phyloP scores from a whole-genome alignment of 2,888 invertebrate species.

The Lacanobia wlatinum region DNA sequence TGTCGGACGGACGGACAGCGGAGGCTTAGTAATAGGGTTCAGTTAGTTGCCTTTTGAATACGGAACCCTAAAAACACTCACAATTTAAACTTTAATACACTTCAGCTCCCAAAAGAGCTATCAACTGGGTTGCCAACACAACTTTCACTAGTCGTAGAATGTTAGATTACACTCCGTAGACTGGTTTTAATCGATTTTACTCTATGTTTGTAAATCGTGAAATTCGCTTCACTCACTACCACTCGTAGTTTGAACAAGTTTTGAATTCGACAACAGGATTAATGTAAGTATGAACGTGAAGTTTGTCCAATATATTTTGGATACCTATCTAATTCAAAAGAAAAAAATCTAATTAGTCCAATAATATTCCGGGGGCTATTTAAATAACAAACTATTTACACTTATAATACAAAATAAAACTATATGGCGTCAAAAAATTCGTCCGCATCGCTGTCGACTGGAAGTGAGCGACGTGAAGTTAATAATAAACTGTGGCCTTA shows the following conservation, averaged over 20 bases:
- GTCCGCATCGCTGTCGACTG: too few relatives aligned
- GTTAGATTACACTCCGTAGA: conserved; percentile 56
- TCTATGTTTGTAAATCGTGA: conserved; percentile 63
- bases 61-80: conserved; percentile 37
- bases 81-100: conserved; percentile 65
- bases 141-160: conserved; percentile 67
- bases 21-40: too few relatives aligned
- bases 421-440: too few relatives aligned
- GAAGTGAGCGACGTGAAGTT: conserved; percentile 10
- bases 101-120: conserved; percentile 65
- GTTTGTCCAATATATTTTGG: too few relatives aligned
- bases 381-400: too few relatives aligned
- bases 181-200: conserved; percentile 67
- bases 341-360: too few relatives aligned
- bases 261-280: conserved; percentile 28
- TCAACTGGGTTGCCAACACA: conserved; percentile 63
- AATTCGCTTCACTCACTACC: conserved; percentile 32
- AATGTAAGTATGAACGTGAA: neutral
- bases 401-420: too few relatives aligned
- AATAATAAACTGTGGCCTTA: neutral
- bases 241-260: conserved; percentile 31
- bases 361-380: too few relatives aligned
- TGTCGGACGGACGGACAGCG: too few relatives aligned
- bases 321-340: too few relatives aligned
- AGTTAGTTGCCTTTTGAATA: too few relatives aligned